These are phyloP conservation scores for Trissolcus brochymenae DNA, from an alignment of 2,888 invertebrate genomes.

Conservation along the genomic window DNA sequence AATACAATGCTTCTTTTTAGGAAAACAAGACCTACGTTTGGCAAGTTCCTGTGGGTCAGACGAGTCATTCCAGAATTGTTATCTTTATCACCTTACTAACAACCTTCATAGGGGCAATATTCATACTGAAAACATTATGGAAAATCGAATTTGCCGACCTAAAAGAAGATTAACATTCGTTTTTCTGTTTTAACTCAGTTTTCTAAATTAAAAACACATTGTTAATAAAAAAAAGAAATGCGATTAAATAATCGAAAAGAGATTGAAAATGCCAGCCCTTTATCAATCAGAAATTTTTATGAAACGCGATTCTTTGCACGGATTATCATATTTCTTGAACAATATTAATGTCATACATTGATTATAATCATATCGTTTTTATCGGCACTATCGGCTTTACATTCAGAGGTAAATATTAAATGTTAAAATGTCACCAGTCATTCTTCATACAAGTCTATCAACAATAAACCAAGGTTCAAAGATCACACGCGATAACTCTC, in stretches of 20 bases:
- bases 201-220: slow-evolving; percentile 5
- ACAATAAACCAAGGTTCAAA: too few relatives aligned
- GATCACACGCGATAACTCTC: not conserved
- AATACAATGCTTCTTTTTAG: slow-evolving; percentile 48
- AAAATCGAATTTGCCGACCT: slow-evolving; percentile 7
- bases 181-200: too few relatives aligned
- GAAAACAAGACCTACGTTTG: slow-evolving; percentile 63
- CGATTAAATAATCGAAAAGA: too few relatives aligned
- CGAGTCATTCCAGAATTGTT: slow-evolving; percentile 57
- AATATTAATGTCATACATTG: too few relatives aligned
- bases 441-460: too few relatives aligned
- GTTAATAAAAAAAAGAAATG: too few relatives aligned
- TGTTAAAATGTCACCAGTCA: not conserved
- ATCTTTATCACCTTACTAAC: slow-evolving; percentile 64
- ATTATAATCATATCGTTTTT: too few relatives aligned
- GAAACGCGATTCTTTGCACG: too few relatives aligned
- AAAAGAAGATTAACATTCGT: slow-evolving; percentile 21
- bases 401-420: too few relatives aligned
- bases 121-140: slow-evolving; percentile 62
- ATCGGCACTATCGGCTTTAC: too few relatives aligned
- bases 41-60: slow-evolving; percentile 69
- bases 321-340: too few relatives aligned
- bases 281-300: not conserved
- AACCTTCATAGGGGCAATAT: slow-evolving; percentile 64
- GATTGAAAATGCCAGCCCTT: too few relatives aligned